Percentiles rank a stretch among this genome's conserved stretches.
Evolutionary conservation across 2,113 vertebrate genomes (phyloP).

Genomic region (Sorex fumeus): DNA sequence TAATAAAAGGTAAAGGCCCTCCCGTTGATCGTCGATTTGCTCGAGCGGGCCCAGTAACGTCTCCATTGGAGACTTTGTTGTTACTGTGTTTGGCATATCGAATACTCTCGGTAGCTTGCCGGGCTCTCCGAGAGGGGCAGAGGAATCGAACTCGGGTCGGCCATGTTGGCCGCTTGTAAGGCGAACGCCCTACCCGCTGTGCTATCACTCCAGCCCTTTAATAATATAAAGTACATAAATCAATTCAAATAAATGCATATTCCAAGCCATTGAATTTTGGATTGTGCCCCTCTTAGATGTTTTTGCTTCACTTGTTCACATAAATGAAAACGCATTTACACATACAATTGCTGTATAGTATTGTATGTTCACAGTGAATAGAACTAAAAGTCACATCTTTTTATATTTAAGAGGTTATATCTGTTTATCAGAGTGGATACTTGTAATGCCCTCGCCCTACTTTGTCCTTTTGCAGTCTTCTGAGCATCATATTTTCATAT

Average conservation of each 20-base stretch:
- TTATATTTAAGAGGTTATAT: slow-evolving; percentile 19
- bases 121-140: no score
- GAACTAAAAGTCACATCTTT: background rate
- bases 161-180: no score
- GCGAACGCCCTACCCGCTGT: no score
- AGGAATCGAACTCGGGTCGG: no score
- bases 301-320: background rate
- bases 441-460: background rate
- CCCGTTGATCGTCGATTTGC: no score
- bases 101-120: no score
- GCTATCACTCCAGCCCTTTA: background rate
- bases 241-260: slow-evolving; percentile 8
- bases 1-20: slow-evolving; percentile 50
- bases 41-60: no score
- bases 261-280: slow-evolving; percentile 53
- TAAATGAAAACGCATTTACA: background rate
- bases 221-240: slow-evolving; percentile 44
- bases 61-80: no score
- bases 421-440: background rate
- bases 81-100: no score
- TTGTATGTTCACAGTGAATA: slow-evolving; percentile 40
- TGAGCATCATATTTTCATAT: background rate
- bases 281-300: background rate
- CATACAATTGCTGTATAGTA: background rate
- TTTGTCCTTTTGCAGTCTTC: background rate